Evolutionary conservation across 2,797 vertebrate genomes (phyloP).

Genomic region (Periophthalmus magnuspinnatus): DNA sequence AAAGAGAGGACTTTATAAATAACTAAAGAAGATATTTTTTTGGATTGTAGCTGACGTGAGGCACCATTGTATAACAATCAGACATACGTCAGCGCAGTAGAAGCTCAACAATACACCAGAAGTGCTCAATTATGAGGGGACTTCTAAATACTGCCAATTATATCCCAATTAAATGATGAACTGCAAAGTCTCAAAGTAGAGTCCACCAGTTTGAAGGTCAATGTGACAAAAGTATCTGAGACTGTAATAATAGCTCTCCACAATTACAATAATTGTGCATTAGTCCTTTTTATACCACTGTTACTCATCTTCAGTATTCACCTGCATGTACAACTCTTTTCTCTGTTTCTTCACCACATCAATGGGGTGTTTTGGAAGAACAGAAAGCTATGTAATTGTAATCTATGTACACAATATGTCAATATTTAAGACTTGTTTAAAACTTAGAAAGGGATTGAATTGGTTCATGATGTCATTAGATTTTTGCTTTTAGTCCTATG

Average conservation of each 20-base stretch:
- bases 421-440: not conserved
- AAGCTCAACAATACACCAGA: constrained; percentile 21
- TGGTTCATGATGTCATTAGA: not conserved
- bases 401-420: not conserved
- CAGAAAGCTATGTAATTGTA: not conserved
- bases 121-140: not conserved
- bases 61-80: constrained; percentile 42
- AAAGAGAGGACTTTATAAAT: constrained; percentile 63
- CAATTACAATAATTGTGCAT: not conserved
- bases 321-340: too few relatives aligned
- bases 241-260: not conserved
- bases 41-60: constrained; percentile 47
- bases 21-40: constrained; percentile 54
- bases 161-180: not conserved
- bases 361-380: too few relatives aligned
- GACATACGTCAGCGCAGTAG: constrained; percentile 33
- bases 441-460: not conserved
- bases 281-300: not conserved
- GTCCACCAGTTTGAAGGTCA: not conserved
- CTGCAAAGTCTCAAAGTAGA: not conserved
- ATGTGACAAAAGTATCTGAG: not conserved
- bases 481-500: not conserved
- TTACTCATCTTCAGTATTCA: not conserved
- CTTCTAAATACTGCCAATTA: constrained; percentile 13
- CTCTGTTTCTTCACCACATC: too few relatives aligned